These are phyloP conservation scores for Telmatochromis brichardi DNA, from an alignment of 2,113 vertebrate species.

Conservation along the genomic window DNA sequence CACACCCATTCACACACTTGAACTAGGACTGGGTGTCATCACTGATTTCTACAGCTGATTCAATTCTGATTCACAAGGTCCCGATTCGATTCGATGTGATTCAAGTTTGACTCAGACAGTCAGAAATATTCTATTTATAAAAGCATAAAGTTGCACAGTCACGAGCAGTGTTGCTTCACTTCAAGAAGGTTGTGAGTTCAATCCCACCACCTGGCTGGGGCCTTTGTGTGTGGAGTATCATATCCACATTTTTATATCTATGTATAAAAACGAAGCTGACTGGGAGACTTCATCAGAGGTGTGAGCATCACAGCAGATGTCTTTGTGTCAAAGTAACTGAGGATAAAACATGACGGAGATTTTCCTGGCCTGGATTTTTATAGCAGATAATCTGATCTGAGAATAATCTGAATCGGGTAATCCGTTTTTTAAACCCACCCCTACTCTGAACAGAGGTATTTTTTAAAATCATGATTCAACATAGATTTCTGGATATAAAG, in stretches of 20 bases:
- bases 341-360: neutral
- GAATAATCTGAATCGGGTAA: neutral
- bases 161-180: neutral
- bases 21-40: neutral
- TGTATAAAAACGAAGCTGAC: neutral
- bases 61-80: neutral
- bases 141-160: neutral
- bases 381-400: neutral
- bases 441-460: neutral
- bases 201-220: neutral
- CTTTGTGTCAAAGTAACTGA: neutral
- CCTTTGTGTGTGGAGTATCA: neutral
- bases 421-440: neutral
- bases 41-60: neutral
- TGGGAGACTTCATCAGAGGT: neutral
- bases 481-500: neutral
- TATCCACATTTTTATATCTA: neutral
- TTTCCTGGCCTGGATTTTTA: neutral
- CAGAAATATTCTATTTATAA: neutral
- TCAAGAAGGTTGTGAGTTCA: neutral
- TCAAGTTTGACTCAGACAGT: neutral
- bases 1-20: neutral
- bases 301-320: neutral
- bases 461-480: accelerated
- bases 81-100: accelerated